Evolutionary conservation across 1,140 invertebrate genomes (phyloP), one percentile per base, ranked within the genome.

Genomic region (Lanistes nyassanus): DNA sequence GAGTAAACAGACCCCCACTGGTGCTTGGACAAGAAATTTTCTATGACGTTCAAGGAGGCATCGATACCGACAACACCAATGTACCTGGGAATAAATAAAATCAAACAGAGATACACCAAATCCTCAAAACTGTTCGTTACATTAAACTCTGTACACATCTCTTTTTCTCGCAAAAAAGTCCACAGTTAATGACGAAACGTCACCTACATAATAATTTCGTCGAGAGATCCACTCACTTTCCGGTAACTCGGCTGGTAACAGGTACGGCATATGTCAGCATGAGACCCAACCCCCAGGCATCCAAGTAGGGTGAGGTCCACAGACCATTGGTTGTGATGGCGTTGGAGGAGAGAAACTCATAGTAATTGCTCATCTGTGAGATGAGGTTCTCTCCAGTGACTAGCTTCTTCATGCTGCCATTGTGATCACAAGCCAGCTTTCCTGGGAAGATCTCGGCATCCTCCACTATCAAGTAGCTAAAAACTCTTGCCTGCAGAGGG

Each of bases 261-360:
- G 89, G 89, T 53, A 90, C 84, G 26, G 89, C 87, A 82, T 90
- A 84, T 16, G 89, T 90, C 19, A 90, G 86, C 84, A 90, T 89
- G 7, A 90, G 81, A 36, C 89, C 88, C 7, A 90, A 78, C 6
- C 88, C 89, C 82, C 88, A 89, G 9, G 86, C 80, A 81, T 90
- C 89, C 13, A 90, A 80, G 76, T 90, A 90, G 0, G 89, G 89
- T 21, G 89, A 88, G 9, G 89, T 90, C 89, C 89, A 90, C 62
- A 90, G 70, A 16, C 88, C 87, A 26, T 84, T 78, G 21, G 79
- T 85, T 26, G 84, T 88, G 68, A 83, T 81, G 6, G 89, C 85
- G 80, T 86, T 89, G 26, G 84, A 82, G 1, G 89, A 88, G 58
- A 90, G 78, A 69, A 88, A 90, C 37, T 88, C 86, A 81, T 90